These are phyloP conservation scores for Leptobrachium leishanense DNA, from an alignment of 2,113 vertebrate genomes.

Conservation along the genomic window DNA sequence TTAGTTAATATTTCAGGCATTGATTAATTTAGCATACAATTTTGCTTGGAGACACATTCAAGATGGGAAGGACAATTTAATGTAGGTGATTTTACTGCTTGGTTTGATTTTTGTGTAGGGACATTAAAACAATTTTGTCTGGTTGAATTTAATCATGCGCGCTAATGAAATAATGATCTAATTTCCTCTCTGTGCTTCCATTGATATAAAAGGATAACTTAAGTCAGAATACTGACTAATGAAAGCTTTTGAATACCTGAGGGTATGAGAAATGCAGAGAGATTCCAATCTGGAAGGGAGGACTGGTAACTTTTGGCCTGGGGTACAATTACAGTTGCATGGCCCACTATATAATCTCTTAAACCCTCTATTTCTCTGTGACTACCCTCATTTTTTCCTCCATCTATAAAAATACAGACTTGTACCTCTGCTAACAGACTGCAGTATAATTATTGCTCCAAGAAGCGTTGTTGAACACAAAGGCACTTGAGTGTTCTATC, in stretches of 20 bases:
- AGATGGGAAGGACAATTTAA: neutral
- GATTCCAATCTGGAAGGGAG: neutral
- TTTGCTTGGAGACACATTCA: neutral
- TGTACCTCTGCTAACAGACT: neutral
- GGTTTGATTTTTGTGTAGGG: conserved; percentile 3
- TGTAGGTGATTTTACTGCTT: neutral
- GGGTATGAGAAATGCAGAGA: neutral
- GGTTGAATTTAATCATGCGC: neutral
- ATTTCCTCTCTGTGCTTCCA: neutral
- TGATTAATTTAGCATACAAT: neutral
- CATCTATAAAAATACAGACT: neutral
- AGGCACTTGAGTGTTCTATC: too few relatives aligned
- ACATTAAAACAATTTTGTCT: conserved; percentile 14
- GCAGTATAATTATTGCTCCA: too few relatives aligned
- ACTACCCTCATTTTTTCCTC: too few relatives aligned
- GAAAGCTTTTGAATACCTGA: neutral
- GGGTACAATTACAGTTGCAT: too few relatives aligned
- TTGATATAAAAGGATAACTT: neutral
- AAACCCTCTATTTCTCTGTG: too few relatives aligned
- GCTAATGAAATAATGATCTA: neutral
- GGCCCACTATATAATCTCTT: too few relatives aligned
- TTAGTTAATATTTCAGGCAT: neutral
- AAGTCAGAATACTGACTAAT: neutral
- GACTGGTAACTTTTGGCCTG: neutral
- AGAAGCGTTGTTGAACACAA: too few relatives aligned